Base-by-base conservation (phyloP, 2,113 vertebrate genomes). In the Melanostigma gelatinosum region DNA sequence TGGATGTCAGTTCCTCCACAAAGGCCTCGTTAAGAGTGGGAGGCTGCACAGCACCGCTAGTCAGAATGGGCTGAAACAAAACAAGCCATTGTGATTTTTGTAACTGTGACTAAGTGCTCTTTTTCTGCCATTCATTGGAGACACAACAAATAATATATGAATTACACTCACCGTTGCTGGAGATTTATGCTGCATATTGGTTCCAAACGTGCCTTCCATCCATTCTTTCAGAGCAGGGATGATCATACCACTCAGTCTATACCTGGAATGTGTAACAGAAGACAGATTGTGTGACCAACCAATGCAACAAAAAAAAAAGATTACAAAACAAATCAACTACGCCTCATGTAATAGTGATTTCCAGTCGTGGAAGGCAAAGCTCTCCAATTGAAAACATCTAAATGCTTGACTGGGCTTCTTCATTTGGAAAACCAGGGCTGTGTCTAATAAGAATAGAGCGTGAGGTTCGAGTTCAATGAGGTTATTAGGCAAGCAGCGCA, bases 191-290 rank as follows among this genome's bases (percentile, higher is more conserved):
- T 98, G 97, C 91, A 97, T 15, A 94, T 6, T 97, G 93, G 95
- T 95, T 92, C 96, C 97, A 92, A 99, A 97, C 1, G 94, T 97
- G 91, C 93, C 92, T 90, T 98, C 96, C 77, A 99, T 92, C 98
- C 98, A 99, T 36, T 99, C 98, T 94, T 93, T 97, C 91, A 99
- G 93, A 87, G 95, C 91, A 62, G 98, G 98, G 76, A 99, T 95
- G 86, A 95, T 81, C 95, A 97, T 90, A 81, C 98, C 98, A 94
- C 98, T 97, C 89, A 99, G 94, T 86, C 94, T 96, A 90, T 99
- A 99, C 94, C 98, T 99, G 85, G 15, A 84, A 76, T 48, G 18
- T 58, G 32, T 8, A 58, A 60, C 72, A 15, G 24, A 61, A 55
- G 50, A 62, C 72, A 79, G 8, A 61, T 44, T 22, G 10, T 46